Percentiles rank a stretch among this genome's conserved stretches.
phyloP scores from a whole-genome alignment of 2,797 vertebrate species.

The Pelochelys cantorii region DNA sequence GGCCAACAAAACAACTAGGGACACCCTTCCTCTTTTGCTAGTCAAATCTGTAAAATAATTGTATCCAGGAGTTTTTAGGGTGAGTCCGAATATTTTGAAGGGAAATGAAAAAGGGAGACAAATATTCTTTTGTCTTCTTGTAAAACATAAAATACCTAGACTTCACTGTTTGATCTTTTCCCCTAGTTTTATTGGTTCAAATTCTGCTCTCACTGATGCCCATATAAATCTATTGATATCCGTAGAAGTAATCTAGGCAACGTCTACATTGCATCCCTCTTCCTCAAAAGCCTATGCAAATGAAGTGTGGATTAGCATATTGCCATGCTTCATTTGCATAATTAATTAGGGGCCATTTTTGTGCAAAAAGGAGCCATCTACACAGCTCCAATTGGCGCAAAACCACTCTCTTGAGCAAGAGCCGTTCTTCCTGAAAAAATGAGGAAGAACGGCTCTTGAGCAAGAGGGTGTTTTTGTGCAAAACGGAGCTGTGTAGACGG shows the following conservation, averaged over 20 bases:
- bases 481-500: too few relatives aligned
- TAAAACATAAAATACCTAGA: neutral
- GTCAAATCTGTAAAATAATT: neutral
- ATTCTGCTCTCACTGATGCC: neutral
- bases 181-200: neutral
- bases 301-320: too few relatives aligned
- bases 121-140: neutral
- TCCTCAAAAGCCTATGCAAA: too few relatives aligned
- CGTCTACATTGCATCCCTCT: too few relatives aligned
- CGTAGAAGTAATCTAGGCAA: neutral
- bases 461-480: too few relatives aligned
- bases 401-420: too few relatives aligned
- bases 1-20: neutral
- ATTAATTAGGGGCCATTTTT: too few relatives aligned
- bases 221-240: neutral
- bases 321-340: too few relatives aligned
- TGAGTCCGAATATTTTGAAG: neutral
- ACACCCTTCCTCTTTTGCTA: neutral
- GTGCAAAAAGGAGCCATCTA: too few relatives aligned
- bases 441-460: too few relatives aligned
- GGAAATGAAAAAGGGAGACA: neutral
- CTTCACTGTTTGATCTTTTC: slow-evolving; percentile 16
- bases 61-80: neutral
- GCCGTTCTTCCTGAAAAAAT: too few relatives aligned
- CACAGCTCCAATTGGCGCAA: too few relatives aligned